Base-by-base conservation (phyloP, 1,140 invertebrate genomes). In the Ips typographus region DNA sequence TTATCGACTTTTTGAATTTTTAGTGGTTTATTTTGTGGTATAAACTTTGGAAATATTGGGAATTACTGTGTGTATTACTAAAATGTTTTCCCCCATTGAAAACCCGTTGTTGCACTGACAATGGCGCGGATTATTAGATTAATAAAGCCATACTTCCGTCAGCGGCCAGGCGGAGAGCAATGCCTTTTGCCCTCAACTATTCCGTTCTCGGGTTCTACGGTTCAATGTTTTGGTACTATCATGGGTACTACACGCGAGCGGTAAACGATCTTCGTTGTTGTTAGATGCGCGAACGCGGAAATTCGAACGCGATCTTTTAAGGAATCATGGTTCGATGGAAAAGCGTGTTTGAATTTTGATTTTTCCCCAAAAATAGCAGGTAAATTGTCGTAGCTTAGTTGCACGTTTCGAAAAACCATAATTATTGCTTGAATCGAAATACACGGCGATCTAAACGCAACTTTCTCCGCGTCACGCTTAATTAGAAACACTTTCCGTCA, bases 141-240 rank as follows among this genome's bases (percentile, higher is more conserved):
- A 59, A 61, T 61, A 61, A 61, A 61, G 8, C 36, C 59, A 61
- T 40, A 61, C 59, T 61, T 61, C 59, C 59, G 59, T 37, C 40
- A 47, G 6, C 41, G 37, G n/a, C 22, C 4, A 49, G 38, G 43
- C 59, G 42, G 59, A 61, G 59, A 61, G 59, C 59, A 61, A 61
- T 61, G 59, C 41, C 59, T 61, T 61, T 61, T 61, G 59, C 59
- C 59, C 59, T 49, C 42, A 61, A 47, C 59, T 61, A 61, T 61
- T 61, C 59, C 40, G 57, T 59, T 40, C 8, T 59, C 38, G 40
- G 38, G 8, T 59, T 4, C 42, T 59, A 40, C 42, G 39, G 57
- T 42, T 59, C 57, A 56, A 40, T 37, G 53, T 56, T 39, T 56
- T 6, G 44, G 44, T 8, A 49, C 44, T 49, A 49, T 49, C 44